These are phyloP conservation scores for Cryptophagus acutangulus DNA, from an alignment of 2,888 invertebrate species.

Conservation along the genomic window DNA sequence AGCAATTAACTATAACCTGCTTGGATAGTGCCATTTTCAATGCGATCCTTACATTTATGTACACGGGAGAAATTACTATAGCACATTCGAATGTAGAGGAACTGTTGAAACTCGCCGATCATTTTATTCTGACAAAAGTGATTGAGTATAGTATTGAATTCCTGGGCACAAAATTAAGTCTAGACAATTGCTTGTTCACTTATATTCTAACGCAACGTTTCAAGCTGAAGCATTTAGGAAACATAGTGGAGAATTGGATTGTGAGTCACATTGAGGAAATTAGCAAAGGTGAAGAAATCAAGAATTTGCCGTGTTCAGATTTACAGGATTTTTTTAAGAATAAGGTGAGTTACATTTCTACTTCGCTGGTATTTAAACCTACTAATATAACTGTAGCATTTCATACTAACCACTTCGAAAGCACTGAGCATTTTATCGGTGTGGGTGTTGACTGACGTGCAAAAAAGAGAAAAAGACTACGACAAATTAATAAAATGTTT, in stretches of 20 bases:
- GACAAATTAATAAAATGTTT: conserved; percentile 52
- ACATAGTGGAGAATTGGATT: conserved; percentile 54
- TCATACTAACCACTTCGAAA: conserved; percentile 44
- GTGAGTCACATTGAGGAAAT: conserved; percentile 51
- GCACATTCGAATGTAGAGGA: conserved; percentile 58
- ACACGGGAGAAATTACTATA: conserved; percentile 58
- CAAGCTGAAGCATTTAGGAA: conserved; percentile 54
- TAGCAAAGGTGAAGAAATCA: conserved; percentile 53
- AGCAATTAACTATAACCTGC: conserved; percentile 54
- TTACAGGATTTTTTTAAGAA: conserved; percentile 53
- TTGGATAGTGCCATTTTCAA: conserved; percentile 56
- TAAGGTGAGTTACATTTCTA: conserved; percentile 40
- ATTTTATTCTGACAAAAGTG: conserved; percentile 57
- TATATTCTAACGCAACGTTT: conserved; percentile 58
- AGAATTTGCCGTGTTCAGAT: conserved; percentile 48
- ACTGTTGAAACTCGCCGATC: conserved; percentile 57
- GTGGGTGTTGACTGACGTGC: conserved; percentile 52
- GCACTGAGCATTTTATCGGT: conserved; percentile 51
- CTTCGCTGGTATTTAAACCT: conserved; percentile 7
- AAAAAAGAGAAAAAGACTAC: conserved; percentile 53
- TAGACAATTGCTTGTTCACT: conserved; percentile 59
- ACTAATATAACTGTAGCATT: conserved; percentile 33
- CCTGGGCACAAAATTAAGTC: conserved; percentile 56
- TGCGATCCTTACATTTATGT: conserved; percentile 60
- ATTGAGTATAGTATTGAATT: conserved; percentile 62